phyloP scores from a whole-genome alignment of 2,113 vertebrate genomes.

The Xiphias gladius region DNA sequence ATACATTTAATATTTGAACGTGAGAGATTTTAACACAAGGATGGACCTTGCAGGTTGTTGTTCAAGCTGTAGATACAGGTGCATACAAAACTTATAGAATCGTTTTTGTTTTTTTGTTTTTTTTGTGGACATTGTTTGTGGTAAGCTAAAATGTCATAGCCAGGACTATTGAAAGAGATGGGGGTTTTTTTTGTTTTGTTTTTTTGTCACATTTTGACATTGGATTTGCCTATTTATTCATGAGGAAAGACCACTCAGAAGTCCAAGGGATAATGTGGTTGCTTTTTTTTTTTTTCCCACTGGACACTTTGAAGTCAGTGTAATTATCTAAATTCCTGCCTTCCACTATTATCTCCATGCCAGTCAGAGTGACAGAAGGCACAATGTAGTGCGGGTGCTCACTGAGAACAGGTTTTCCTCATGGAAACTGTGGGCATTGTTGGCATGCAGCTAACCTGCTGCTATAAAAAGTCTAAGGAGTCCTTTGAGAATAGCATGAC shows the following conservation, averaged over 20 bases:
- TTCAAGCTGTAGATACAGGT: not conserved
- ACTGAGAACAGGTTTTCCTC: slow-evolving; percentile 39
- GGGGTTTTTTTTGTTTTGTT: too few relatives aligned
- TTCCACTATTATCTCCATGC: slow-evolving; percentile 5
- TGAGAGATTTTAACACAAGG: slow-evolving; percentile 25
- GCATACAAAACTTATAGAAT: not conserved
- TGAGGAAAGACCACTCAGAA: not conserved
- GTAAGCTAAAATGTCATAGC: not conserved
- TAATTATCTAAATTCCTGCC: slow-evolving; percentile 44
- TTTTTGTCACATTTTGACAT: slow-evolving; percentile 5
- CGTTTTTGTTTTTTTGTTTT: too few relatives aligned
- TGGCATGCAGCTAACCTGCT: slow-evolving; percentile 63
- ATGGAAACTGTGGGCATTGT: slow-evolving; percentile 59
- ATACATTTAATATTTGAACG: slow-evolving; percentile 41
- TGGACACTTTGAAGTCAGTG: slow-evolving; percentile 3
- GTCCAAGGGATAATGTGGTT: not conserved
- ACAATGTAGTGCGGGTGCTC: slow-evolving; percentile 35
- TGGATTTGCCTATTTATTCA: slow-evolving; percentile 11
- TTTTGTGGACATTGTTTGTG: not conserved
- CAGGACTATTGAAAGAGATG: not conserved
- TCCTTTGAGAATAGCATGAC: slow-evolving; percentile 59
- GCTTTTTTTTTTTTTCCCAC: not conserved
- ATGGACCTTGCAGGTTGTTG: not conserved
- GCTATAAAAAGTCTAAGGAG: slow-evolving; percentile 62
- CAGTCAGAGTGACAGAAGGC: slow-evolving; percentile 44